Conservation (phyloP, 2,113 vertebrate genomes). For the Epinephelus fuscoguttatus region DNA sequence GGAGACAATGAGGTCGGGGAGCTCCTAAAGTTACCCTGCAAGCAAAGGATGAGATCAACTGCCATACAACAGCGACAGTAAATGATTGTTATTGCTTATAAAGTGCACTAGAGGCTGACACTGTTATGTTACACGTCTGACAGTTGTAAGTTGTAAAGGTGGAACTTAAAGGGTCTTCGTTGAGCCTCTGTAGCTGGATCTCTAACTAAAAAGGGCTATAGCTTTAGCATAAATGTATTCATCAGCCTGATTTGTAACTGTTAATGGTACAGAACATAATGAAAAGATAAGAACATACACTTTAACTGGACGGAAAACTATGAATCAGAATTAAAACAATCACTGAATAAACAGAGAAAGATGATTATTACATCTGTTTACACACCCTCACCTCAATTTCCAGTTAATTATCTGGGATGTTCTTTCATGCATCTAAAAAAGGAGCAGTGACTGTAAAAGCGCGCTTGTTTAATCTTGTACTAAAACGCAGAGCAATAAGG, state of each 20-base stretch:
- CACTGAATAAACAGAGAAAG: neutral
- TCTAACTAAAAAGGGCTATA: too few species aligned
- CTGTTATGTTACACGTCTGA: too few species aligned
- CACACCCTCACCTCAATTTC: neutral
- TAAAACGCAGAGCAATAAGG: neutral
- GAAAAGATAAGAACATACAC: neutral
- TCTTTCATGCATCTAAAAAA: constrained; percentile 9
- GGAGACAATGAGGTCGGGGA: too few species aligned
- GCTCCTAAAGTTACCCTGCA: too few species aligned
- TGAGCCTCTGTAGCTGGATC: too few species aligned
- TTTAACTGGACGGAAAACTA: neutral
- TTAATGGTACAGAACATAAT: neutral
- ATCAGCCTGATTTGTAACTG: neutral
- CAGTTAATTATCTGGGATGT: constrained; percentile 5
- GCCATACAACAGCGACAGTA: too few species aligned
- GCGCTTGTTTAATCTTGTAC: neutral
- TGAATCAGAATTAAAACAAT: neutral
- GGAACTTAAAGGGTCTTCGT: too few species aligned
- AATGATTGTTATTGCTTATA: too few species aligned
- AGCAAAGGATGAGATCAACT: too few species aligned
- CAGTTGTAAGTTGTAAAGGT: too few species aligned
- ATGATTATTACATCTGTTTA: neutral
- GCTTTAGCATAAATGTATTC: neutral
- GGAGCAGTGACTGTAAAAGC: neutral
- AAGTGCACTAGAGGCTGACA: too few species aligned